Evolutionary conservation across 2,113 vertebrate genomes (phyloP).

Genomic region (Cephalopterus ornatus): DNA sequence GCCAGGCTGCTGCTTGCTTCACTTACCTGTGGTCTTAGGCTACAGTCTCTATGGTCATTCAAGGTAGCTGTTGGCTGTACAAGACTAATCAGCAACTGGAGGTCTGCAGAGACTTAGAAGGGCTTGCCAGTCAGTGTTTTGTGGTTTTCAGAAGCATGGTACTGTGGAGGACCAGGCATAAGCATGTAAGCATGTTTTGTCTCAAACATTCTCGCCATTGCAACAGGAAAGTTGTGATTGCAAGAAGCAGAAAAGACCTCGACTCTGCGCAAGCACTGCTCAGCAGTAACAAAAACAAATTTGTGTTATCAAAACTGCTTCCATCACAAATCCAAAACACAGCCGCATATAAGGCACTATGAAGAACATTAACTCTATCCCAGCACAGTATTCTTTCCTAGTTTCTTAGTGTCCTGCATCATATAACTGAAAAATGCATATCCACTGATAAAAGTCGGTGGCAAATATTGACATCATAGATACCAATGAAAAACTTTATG

Average conservation of each 20-base stretch:
- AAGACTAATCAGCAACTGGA: background rate
- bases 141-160: background rate
- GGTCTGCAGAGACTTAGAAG: background rate
- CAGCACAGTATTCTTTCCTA: background rate
- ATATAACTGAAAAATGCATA: background rate
- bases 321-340: background rate
- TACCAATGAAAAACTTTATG: background rate
- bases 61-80: background rate
- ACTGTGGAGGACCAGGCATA: background rate
- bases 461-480: background rate
- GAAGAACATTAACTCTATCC: background rate
- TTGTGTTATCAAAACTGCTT: background rate
- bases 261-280: background rate
- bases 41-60: accelerated
- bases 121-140: background rate
- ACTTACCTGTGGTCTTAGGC: background rate
- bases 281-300: background rate
- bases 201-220: background rate
- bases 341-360: accelerated
- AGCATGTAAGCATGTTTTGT: background rate
- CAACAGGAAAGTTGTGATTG: background rate
- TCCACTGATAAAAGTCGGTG: background rate
- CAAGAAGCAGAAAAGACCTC: background rate
- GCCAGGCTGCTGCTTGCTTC: background rate
- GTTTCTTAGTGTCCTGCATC: background rate